Evolutionary conservation across 92 coral and sea anemone genomes (phyloP), one percentile per base, ranked within the genome.

Genomic region (Parazoanthus darwini): DNA sequence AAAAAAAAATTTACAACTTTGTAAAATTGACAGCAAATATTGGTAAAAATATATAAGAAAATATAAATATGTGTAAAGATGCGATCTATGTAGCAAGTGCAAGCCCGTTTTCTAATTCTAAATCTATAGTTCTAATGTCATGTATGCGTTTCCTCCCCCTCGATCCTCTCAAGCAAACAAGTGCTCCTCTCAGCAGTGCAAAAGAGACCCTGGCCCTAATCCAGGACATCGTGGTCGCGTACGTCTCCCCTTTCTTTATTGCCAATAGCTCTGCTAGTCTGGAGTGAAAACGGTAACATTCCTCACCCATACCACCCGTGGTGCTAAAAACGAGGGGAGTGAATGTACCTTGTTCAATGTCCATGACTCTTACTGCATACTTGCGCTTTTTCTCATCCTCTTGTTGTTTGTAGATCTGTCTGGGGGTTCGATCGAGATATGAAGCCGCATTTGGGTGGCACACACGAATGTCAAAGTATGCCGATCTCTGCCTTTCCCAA

Each of bases 311-410:
- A n/a, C n/a, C n/a, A n/a, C n/a, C n/a, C n/a, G n/a, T n/a, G n/a
- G n/a, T n/a, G n/a, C n/a, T n/a, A n/a, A n/a, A n/a, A n/a, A n/a
- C n/a, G n/a, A n/a, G n/a, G n/a, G n/a, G n/a, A 46, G 91, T 44
- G 59, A 89, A 88, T 77, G 91, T 76, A 15, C 88, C 91, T 72
- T 89, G 89, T 79, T 89, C 84, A 48, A 89, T 59, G n/a, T 84
- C 89, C 54, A 77, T 42, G 63, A 89, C 91, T 46, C 91, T 35
- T 48, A 16, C 26, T 58, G 85, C 75, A 66, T 85, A 89, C 39
- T 82, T 89, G 25, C 89, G 66, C n/a, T n/a, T n/a, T n/a, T n/a
- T n/a, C n/a, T n/a, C n/a, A n/a, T n/a, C n/a, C n/a, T n/a, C n/a
- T n/a, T 90, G 92, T 50, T 65, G 78, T 43, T 72, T 77, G 80